Percentiles rank a stretch among this genome's conserved stretches.
Conservation (phyloP, 2,113 vertebrate genomes). For the Corydoras sp. region DNA sequence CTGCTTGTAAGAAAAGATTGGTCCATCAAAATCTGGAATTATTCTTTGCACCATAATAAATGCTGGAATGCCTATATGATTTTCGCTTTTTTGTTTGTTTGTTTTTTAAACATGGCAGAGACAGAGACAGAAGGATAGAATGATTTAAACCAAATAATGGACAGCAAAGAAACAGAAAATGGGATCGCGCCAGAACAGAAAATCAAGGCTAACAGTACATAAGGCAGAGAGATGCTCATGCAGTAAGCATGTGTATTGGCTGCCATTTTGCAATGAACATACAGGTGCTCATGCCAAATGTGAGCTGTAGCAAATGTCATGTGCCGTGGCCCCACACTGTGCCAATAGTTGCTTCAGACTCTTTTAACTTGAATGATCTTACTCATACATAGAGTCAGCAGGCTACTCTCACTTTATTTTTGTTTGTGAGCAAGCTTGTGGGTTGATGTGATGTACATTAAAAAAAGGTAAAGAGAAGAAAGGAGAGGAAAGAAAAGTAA, state of each 20-base stretch:
- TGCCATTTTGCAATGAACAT: slow-evolving; percentile 60
- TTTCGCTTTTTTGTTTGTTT: no score
- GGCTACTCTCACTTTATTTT: neutral
- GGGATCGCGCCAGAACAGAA: slow-evolving; percentile 22
- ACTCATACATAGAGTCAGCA: slow-evolving; percentile 3
- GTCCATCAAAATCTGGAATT: no score
- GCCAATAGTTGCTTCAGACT: slow-evolving; percentile 34
- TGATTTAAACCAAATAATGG: neutral
- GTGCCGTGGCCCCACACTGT: slow-evolving; percentile 19
- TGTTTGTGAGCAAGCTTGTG: neutral
- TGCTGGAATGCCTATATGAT: no score
- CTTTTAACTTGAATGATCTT: neutral
- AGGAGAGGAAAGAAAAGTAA: slow-evolving; percentile 10
- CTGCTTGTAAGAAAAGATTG: no score
- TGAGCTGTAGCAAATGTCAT: slow-evolving; percentile 53
- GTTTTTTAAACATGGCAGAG: neutral
- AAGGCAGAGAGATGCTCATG: slow-evolving; percentile 41
- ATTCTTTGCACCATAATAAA: no score
- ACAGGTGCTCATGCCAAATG: slow-evolving; percentile 70
- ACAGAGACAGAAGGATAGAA: neutral
- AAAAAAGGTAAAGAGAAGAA: neutral
- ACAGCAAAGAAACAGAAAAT: slow-evolving; percentile 18
- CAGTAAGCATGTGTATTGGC: slow-evolving; percentile 57
- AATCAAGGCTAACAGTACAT: slow-evolving; percentile 37
- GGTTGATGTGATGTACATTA: neutral